Conservation (phyloP, 1,140 invertebrate genomes). For the Diorhabda carinulata region DNA sequence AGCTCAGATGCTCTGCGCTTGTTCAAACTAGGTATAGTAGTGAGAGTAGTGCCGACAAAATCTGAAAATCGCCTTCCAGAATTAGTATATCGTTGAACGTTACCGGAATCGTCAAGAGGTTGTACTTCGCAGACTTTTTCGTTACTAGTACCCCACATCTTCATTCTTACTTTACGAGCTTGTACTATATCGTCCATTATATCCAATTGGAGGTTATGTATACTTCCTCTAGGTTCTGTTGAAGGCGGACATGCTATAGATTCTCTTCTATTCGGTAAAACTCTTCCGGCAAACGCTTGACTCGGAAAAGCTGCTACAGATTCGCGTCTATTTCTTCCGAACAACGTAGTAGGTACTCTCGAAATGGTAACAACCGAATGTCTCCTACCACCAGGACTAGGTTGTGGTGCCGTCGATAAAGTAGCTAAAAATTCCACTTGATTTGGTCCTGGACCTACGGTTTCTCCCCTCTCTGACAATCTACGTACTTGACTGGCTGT, state of each 20-base stretch:
- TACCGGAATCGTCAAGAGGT: conserved; percentile 62
- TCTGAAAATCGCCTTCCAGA: conserved; percentile 65
- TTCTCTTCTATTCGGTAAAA: conserved; percentile 50
- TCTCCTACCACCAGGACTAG: conserved; percentile 67
- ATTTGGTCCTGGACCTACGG: conserved; percentile 61
- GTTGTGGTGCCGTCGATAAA: conserved; percentile 64
- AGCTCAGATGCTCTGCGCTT: conserved; percentile 64
- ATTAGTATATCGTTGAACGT: conserved; percentile 55
- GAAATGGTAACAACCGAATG: conserved; percentile 83
- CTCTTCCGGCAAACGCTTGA: conserved; percentile 34
- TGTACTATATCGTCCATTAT: conserved; percentile 85
- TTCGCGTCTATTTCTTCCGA: conserved; percentile 71
- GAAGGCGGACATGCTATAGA: conserved; percentile 59
- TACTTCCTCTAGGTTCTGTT: conserved; percentile 64
- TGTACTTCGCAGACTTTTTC: conserved; percentile 78
- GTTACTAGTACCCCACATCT: conserved; percentile 75
- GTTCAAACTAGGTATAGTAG: conserved; percentile 51
- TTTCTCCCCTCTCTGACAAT: conserved; percentile 71
- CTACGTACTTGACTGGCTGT: conserved; percentile 79
- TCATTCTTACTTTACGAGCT: conserved; percentile 73
- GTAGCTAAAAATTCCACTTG: conserved; percentile 78
- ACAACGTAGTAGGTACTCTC: conserved; percentile 67
- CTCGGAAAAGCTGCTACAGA: conserved; percentile 72
- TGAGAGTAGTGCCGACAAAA: conserved; percentile 56
- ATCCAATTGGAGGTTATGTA: conserved; percentile 76